These are phyloP conservation scores for Ptilonorhynchus violaceus DNA, from an alignment of 2,113 vertebrate genomes.

Conservation along the genomic window DNA sequence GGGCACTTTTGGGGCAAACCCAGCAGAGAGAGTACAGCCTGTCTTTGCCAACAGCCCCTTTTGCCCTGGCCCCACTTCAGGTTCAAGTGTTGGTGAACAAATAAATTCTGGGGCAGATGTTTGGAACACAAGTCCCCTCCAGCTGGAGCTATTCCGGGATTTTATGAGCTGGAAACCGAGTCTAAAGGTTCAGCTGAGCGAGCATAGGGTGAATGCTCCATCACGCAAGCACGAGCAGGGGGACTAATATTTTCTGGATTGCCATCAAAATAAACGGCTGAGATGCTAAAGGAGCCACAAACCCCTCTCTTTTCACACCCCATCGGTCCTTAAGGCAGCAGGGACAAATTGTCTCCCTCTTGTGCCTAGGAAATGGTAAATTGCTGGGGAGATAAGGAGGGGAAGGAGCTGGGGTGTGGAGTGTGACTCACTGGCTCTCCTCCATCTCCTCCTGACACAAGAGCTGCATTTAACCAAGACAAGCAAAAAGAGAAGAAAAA, in stretches of 20 bases:
- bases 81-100: not conserved
- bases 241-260: not conserved
- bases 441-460: not conserved
- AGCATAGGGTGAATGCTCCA: not conserved
- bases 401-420: not conserved
- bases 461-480: not conserved
- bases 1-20: not conserved
- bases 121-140: not conserved
- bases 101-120: not conserved
- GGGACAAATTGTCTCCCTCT: not conserved
- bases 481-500: accelerated
- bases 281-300: not conserved
- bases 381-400: not conserved
- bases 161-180: not conserved
- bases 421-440: conserved; percentile 24
- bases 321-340: not conserved
- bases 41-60: no score
- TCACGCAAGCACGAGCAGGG: not conserved
- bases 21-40: not conserved
- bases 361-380: not conserved
- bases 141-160: not conserved
- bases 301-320: not conserved
- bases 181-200: not conserved
- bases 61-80: accelerated
- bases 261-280: not conserved